Percentiles rank a stretch among this genome's conserved stretches.
Evolutionary conservation across 1,140 invertebrate species (phyloP).

Genomic region (Drosophila leontia): DNA sequence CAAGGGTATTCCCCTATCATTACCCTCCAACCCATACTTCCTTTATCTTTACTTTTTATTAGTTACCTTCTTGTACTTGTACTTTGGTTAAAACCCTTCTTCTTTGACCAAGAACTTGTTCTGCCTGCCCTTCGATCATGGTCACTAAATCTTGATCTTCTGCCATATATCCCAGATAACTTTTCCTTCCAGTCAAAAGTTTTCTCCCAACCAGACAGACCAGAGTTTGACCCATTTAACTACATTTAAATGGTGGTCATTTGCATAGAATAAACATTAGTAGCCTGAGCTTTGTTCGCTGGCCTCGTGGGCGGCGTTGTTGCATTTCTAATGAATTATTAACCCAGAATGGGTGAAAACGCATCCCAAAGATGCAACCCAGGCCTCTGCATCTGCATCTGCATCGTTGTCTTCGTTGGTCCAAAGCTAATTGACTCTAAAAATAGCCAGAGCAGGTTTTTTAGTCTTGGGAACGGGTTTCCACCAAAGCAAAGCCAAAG

Average conservation of each 20-base stretch:
- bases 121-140: slow-evolving; percentile 12
- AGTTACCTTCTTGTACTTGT: neutral
- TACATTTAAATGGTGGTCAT: slow-evolving; percentile 60
- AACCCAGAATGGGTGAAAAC: slow-evolving; percentile 66
- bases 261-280: slow-evolving; percentile 54
- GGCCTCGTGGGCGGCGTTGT: slow-evolving; percentile 24
- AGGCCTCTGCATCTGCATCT: slow-evolving; percentile 12
- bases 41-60: slow-evolving; percentile 4
- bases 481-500: slow-evolving; percentile 26
- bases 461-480: slow-evolving; percentile 48
- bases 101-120: slow-evolving; percentile 37
- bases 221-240: slow-evolving; percentile 69
- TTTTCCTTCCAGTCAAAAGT: slow-evolving; percentile 23
- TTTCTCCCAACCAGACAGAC: slow-evolving; percentile 21
- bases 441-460: slow-evolving; percentile 75
- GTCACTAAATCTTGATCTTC: neutral
- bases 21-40: neutral
- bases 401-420: slow-evolving; percentile 9
- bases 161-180: slow-evolving; percentile 9
- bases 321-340: slow-evolving; percentile 76
- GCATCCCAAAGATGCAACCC: slow-evolving; percentile 38
- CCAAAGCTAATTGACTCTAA: slow-evolving; percentile 77
- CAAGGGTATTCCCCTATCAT: neutral
- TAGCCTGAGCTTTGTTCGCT: slow-evolving; percentile 7
- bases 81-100: slow-evolving; percentile 2